Evolutionary conservation across 2,113 vertebrate species (phyloP), one percentile per base, ranked within the genome.

Genomic region (Pteruthius melanotis): DNA sequence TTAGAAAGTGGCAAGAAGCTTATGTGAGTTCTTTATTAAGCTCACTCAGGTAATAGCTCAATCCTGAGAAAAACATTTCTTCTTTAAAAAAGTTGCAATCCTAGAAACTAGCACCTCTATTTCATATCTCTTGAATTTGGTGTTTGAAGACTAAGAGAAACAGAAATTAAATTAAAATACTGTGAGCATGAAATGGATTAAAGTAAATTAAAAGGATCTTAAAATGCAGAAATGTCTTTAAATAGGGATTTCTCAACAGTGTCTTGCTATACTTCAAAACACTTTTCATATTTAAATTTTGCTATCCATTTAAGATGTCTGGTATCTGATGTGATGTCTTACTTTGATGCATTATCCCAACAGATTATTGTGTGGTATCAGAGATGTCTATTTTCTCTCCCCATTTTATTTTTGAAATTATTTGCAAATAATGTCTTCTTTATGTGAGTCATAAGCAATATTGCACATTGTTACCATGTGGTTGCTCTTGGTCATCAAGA

Each of bases 261-360:
- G 39, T 86, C 52, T 69, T 13, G 1, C 70, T 84, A 35, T 81
- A 56, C 86, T 97, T 96, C 80, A 93, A 84, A 94, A 89, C 78
- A 66, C 16, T 91, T 93, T 84, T 91, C 15, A 21, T 92, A 94
- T 93, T 96, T 96, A 96, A 94, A 92, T 95, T 92, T 90, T 95
- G 9, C 24, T 90, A 11, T 92, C 33, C 45, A n/a, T 61, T 76
- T 91, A 92, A 85, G 49, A 57, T 0, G 2, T 83, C 70, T 83
- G 65, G 15, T 91, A 59, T 95, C 39, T 56, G 31, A 68, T 91
- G 45, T 40, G 24, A 77, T 81, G 54, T 88, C 91, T 93, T 93
- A 52, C 64, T 86, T 77, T 40, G 65, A 88, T 94, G 39, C 15
- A 64, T 92, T 92, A 89, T 90, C 56, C 24, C 16, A 82, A 39